A percentile compares a stretch with the other conserved stretches of the same genome.
Evolutionary conservation across 2,888 invertebrate genomes (phyloP).

Genomic region (Acrobasis suavella): DNA sequence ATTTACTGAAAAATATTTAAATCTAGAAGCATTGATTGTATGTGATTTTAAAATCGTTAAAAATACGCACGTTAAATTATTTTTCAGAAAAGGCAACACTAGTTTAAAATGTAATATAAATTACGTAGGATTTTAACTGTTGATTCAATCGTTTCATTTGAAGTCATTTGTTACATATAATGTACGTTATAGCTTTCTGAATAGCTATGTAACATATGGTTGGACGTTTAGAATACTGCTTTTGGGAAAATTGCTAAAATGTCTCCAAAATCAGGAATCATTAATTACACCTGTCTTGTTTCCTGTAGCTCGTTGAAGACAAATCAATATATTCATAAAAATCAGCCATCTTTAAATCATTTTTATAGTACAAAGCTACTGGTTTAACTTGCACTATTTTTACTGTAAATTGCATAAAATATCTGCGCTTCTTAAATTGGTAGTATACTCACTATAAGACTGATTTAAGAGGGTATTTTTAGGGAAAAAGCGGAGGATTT

Average conservation of each 20-base stretch:
- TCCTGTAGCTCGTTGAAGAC: neutral
- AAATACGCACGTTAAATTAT: neutral
- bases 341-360: too few relatives aligned
- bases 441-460: too few relatives aligned
- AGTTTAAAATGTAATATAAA: conserved; percentile 17
- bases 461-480: too few relatives aligned
- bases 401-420: too few relatives aligned
- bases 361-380: too few relatives aligned
- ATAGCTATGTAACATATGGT: conserved; percentile 49
- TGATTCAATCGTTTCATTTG: conserved; percentile 42
- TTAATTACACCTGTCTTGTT: neutral
- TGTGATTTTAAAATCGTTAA: neutral
- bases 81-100: conserved; percentile 13
- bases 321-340: neutral
- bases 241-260: conserved; percentile 26
- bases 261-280: neutral
- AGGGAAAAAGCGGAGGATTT: too few relatives aligned
- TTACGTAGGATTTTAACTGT: conserved; percentile 34
- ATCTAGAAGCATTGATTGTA: neutral
- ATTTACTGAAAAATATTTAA: conserved; percentile 11
- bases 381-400: too few relatives aligned
- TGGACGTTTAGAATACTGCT: conserved; percentile 28
- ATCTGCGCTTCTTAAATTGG: too few relatives aligned
- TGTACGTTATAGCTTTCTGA: conserved; percentile 53
- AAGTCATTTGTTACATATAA: conserved; percentile 36